Percentiles rank a stretch among this genome's conserved stretches.
phyloP scores from a whole-genome alignment of 2,888 invertebrate species.

The Malthinus seriepunctatus region DNA sequence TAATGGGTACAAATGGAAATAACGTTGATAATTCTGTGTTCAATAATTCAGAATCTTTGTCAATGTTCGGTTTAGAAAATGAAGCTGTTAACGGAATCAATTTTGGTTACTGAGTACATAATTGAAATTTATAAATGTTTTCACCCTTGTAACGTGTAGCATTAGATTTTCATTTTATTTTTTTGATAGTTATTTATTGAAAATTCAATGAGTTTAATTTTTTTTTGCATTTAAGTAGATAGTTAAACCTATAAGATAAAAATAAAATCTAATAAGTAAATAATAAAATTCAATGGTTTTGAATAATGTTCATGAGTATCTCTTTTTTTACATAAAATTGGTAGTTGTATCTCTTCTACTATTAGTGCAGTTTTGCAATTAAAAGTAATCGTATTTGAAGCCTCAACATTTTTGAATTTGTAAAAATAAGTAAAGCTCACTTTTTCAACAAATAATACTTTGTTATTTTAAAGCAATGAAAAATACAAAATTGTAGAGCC shows the following conservation, averaged over 20 bases:
- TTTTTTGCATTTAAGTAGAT: too few species aligned
- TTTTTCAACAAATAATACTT: too few species aligned
- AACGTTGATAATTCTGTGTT: conserved; percentile 32
- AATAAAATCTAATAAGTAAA: too few species aligned
- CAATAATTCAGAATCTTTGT: conserved; percentile 38
- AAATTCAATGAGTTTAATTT: neutral
- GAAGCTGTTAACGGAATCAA: conserved; percentile 39
- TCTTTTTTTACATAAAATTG: too few species aligned
- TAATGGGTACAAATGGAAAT: conserved; percentile 34
- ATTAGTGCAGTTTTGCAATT: too few species aligned
- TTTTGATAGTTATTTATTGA: conserved; percentile 1
- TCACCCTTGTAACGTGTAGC: conserved; percentile 3
- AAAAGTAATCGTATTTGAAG: neutral
- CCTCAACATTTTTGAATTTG: neutral
- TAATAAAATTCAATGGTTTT: too few species aligned
- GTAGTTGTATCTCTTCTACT: too few species aligned
- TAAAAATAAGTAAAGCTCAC: neutral
- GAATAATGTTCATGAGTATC: too few species aligned
- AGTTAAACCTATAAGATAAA: too few species aligned
- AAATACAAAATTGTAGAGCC: too few species aligned
- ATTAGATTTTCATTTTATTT: conserved; percentile 1
- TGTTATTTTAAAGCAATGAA: too few species aligned
- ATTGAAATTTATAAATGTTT: neutral
- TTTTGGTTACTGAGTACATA: conserved; percentile 21
- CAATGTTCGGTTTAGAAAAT: conserved; percentile 48